Evolutionary conservation across 30 jellyfish, hydroid and myxozoan genomes (phyloP).

Genomic region (Hydractinia echinata): DNA sequence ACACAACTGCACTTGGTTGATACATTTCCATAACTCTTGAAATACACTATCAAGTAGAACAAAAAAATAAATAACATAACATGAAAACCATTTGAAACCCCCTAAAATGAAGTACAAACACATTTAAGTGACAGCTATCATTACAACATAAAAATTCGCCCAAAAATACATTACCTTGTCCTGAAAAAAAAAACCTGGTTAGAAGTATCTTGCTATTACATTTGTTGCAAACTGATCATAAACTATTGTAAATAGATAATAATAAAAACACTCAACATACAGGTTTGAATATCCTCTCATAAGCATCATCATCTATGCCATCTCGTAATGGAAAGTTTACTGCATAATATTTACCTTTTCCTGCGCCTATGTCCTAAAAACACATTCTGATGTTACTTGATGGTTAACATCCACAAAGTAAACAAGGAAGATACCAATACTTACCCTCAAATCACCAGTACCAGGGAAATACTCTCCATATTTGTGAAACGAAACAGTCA

Average conservation of each 20-base stretch:
- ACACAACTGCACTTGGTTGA: slow-evolving; percentile 93
- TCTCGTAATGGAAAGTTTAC: slow-evolving; percentile 94
- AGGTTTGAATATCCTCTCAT: slow-evolving; percentile 89
- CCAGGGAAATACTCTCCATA: slow-evolving; percentile 99
- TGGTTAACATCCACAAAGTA: too few relatives aligned
- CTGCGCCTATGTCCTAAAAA: slow-evolving; percentile 93
- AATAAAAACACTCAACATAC: slow-evolving; percentile 25
- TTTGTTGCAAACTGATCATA: too few relatives aligned
- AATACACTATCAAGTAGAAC: slow-evolving; percentile 35
- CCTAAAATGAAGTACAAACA: too few relatives aligned
- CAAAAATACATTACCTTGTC: too few relatives aligned
- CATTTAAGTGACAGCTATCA: too few relatives aligned
- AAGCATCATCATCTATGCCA: slow-evolving; percentile 97
- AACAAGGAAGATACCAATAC: neutral
- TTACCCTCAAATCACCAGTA: slow-evolving; percentile 95
- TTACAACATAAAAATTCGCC: too few relatives aligned
- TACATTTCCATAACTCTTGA: slow-evolving; percentile 86
- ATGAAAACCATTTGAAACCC: too few relatives aligned
- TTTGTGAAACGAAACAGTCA: slow-evolving; percentile 98
- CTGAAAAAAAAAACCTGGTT: too few relatives aligned
- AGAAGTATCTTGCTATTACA: too few relatives aligned
- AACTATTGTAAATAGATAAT: neutral
- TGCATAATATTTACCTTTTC: slow-evolving; percentile 93
- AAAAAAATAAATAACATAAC: too few relatives aligned
- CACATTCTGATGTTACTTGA: neutral